Base-by-base conservation (phyloP, 2,888 invertebrate genomes). In the Microdon myrmicae region DNA sequence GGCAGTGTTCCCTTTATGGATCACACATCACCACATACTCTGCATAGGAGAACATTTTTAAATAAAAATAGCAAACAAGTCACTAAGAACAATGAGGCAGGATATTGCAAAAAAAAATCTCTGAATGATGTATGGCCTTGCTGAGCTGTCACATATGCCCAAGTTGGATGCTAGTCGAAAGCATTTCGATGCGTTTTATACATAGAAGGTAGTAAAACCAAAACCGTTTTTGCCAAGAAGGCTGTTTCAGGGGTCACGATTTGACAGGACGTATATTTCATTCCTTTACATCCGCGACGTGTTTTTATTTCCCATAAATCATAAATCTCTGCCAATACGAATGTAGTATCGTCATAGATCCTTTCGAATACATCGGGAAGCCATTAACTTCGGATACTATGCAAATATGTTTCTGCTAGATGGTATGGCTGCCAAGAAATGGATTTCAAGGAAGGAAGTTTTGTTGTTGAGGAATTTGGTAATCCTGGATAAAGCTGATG, bases 131-230 rank as follows among this genome's bases (percentile, higher is more conserved):
- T 54, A 68, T 68, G 51, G 37, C 43, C 20, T 38, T 38, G 48
- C 68, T 67, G 68, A 68, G 44, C 60, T 68, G 68, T 67, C 67
- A 67, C 68, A 68, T 68, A 68, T 68, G 68, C 64, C 68, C 45
- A 54, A 56, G 56, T 64, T 67, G 60, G 64, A 61, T 44, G 49
- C 37, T 32, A 25, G 34, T 39, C 39, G 25, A 34, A 44, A 43
- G 20, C n/a, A n/a, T n/a, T n/a, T n/a, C n/a, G n/a, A n/a, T n/a
- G n/a, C n/a, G n/a, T n/a, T n/a, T n/a, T n/a, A n/a, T n/a, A n/a
- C n/a, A n/a, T n/a, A n/a, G n/a, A n/a, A n/a, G n/a, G n/a, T n/a
- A n/a, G n/a, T n/a, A n/a, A n/a, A n/a, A n/a, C n/a, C n/a, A n/a
- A n/a, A n/a, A n/a, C n/a, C n/a, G n/a, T n/a, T n/a, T n/a, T n/a